Conservation (phyloP, 2,797 vertebrate genomes). For the Hafferia zeledoni region DNA sequence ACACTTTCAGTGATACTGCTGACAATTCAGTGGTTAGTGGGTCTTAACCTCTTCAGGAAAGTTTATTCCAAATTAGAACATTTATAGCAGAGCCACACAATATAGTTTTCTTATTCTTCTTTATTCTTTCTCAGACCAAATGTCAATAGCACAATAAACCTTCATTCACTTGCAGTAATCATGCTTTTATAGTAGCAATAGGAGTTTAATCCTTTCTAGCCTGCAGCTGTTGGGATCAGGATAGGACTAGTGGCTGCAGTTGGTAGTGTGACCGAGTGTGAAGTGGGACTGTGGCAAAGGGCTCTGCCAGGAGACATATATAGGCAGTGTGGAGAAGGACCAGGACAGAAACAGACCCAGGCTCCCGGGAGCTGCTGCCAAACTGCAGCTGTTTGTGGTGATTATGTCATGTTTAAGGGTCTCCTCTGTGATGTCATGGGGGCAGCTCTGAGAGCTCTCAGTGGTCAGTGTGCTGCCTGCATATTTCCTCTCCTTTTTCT, state of each 20-base stretch:
- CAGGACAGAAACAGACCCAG: neutral
- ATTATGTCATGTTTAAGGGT: neutral
- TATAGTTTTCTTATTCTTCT: neutral
- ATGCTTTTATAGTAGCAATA: neutral
- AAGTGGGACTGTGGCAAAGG: neutral
- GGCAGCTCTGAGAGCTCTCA: neutral
- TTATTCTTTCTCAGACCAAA: neutral
- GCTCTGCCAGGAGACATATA: rapidly evolving
- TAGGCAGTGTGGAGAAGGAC: neutral
- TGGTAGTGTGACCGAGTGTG: neutral
- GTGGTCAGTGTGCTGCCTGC: neutral
- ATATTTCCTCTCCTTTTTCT: neutral
- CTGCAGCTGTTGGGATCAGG: neutral
- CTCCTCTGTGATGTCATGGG: neutral
- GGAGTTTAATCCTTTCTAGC: neutral
- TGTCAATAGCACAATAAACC: neutral
- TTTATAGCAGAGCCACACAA: neutral
- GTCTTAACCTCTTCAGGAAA: neutral
- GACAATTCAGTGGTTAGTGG: neutral
- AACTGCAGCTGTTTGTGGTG: neutral
- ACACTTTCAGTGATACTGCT: neutral
- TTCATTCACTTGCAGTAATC: neutral
- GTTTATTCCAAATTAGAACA: neutral
- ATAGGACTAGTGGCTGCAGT: neutral
- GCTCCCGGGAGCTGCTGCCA: neutral